Percentiles rank a stretch among this genome's conserved stretches.
phyloP scores from a whole-genome alignment of 2,797 vertebrate genomes.

The Microcaecilia unicolor region DNA sequence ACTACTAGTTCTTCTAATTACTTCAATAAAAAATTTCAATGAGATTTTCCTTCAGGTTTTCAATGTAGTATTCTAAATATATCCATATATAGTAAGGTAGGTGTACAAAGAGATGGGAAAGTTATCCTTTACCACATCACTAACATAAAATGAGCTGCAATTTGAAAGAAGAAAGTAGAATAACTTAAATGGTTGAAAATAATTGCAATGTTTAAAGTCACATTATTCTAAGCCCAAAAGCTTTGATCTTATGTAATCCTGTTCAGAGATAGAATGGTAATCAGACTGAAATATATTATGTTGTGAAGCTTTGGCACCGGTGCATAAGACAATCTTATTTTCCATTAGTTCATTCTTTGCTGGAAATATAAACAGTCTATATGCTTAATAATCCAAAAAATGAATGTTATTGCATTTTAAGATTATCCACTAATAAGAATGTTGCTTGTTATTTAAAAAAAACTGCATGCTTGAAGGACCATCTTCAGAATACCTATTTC shows the following conservation, averaged over 20 bases:
- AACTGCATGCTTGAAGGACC: constrained; percentile 16
- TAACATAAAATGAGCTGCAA: constrained; percentile 14
- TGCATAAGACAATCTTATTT: constrained; percentile 29
- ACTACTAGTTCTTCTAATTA: background rate
- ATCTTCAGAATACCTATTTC: constrained; percentile 24
- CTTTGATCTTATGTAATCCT: constrained; percentile 32
- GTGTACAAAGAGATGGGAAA: background rate
- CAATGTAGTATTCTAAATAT: background rate
- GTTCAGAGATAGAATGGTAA: constrained; percentile 29
- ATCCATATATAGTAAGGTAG: constrained; percentile 12
- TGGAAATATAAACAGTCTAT: constrained; percentile 36
- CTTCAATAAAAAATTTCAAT: constrained; percentile 1
- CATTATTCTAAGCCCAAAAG: constrained; percentile 23
- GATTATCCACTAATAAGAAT: constrained; percentile 33
- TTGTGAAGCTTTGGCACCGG: constrained; percentile 9
- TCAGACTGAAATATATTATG: constrained; percentile 24
- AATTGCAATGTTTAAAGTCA: constrained; percentile 33
- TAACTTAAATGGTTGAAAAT: constrained; percentile 22
- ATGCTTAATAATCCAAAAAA: constrained; percentile 37
- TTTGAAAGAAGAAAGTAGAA: constrained; percentile 11
- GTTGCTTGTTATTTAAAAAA: constrained; percentile 24
- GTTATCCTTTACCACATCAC: constrained; percentile 13
- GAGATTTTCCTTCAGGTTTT: background rate
- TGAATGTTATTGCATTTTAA: constrained; percentile 29
- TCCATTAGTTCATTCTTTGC: constrained; percentile 33